Conservation (phyloP, 2,888 invertebrate species). For the Crepidodera aurea region DNA sequence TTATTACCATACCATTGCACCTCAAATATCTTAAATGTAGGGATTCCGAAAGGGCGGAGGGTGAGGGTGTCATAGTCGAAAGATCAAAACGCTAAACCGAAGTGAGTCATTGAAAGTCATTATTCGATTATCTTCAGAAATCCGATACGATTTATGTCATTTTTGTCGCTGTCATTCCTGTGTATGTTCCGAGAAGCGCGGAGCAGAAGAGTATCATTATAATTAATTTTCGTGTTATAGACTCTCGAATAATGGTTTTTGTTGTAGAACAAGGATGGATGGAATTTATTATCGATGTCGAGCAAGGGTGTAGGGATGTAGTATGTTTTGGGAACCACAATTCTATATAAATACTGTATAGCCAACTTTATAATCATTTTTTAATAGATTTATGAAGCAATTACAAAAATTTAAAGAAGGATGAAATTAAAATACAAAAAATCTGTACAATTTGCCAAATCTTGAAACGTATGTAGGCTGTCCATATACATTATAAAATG, state of each 20-base stretch:
- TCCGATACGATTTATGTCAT: constrained; percentile 33
- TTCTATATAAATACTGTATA: no score
- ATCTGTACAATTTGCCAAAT: no score
- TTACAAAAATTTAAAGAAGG: no score
- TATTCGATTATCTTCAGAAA: constrained; percentile 39
- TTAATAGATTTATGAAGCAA: no score
- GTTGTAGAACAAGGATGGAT: neutral
- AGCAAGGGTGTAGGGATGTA: neutral
- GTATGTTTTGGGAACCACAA: neutral
- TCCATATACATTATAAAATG: no score
- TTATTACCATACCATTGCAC: constrained; percentile 40
- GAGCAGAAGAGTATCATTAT: constrained; percentile 24
- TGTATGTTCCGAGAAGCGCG: neutral
- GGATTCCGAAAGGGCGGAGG: constrained; percentile 21
- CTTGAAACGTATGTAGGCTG: no score
- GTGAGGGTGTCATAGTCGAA: constrained; percentile 42
- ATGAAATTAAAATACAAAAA: no score
- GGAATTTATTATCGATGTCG: constrained; percentile 14
- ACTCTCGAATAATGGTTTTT: constrained; percentile 21
- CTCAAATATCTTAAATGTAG: constrained; percentile 23
- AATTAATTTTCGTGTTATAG: constrained; percentile 25
- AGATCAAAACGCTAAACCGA: constrained; percentile 39
- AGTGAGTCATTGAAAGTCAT: constrained; percentile 38
- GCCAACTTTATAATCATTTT: no score
- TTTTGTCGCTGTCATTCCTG: constrained; percentile 9